Base-by-base conservation (phyloP, 1,140 invertebrate species). In the Sarcophaga bullata region DNA sequence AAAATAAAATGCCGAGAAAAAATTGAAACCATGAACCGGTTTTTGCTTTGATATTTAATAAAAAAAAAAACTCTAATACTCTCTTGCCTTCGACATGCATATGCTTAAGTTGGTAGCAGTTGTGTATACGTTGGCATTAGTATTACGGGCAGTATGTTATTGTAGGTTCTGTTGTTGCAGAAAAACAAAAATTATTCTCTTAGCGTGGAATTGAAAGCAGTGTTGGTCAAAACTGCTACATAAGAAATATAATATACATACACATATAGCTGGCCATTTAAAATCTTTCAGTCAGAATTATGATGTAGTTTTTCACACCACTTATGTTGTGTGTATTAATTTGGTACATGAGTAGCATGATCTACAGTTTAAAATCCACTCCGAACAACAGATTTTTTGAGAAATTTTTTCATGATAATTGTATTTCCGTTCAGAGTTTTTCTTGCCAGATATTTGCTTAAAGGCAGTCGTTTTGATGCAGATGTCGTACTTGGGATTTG, bases 261-360 rank as follows among this genome's bases (percentile, higher is more conserved):
- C 80, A 72, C 68, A 62, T n/a, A n/a, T 37, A 37, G 25, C 25
- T 68, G 54, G 80, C 15, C 58, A 81, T 47, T 37, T 81, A 72
- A n/a, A n/a, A 11, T 48, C 37, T 7, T 49, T 80, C 52, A 25
- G n/a, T n/a, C n/a, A n/a, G n/a, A n/a, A n/a, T n/a, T n/a, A n/a
- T n/a, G n/a, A n/a, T n/a, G n/a, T n/a, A n/a, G n/a, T n/a, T n/a
- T n/a, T n/a, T n/a, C n/a, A n/a, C n/a, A n/a, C n/a, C n/a, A n/a
- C n/a, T n/a, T n/a, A n/a, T n/a, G n/a, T n/a, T n/a, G n/a, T n/a
- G n/a, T n/a, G n/a, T n/a, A n/a, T n/a, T n/a, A n/a, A n/a, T n/a
- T n/a, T n/a, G n/a, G n/a, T n/a, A n/a, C n/a, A n/a, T n/a, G n/a
- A n/a, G n/a, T n/a, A n/a, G n/a, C n/a, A n/a, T n/a, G 25, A 37